Percentiles rank a stretch among this genome's conserved stretches.
phyloP scores from a whole-genome alignment of 1,140 invertebrate genomes.

The Chlorops oryzae region DNA sequence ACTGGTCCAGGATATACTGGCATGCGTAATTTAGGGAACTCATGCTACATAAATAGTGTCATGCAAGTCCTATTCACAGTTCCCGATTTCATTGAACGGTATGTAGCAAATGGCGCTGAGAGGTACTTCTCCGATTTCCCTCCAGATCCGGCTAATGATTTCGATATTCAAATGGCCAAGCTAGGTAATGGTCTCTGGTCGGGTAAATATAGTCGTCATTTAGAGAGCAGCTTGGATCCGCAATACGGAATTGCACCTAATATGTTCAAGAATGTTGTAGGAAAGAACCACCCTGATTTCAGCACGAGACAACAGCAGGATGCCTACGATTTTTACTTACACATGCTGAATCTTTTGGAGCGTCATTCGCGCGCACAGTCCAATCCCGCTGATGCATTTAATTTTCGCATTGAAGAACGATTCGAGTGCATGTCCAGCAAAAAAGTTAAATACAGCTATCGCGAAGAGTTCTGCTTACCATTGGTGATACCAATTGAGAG shows the following conservation, averaged over 20 bases:
- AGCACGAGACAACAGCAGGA: constrained; percentile 95
- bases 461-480: constrained; percentile 72
- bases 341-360: constrained; percentile 83
- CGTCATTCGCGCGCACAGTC: constrained; percentile 62
- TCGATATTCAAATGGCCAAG: constrained; percentile 93
- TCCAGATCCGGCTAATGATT: constrained; percentile 76
- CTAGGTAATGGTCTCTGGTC: constrained; percentile 79
- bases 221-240: constrained; percentile 52
- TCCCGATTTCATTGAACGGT: constrained; percentile 79
- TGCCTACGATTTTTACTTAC: constrained; percentile 93
- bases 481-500: constrained; percentile 78
- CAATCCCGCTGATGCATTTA: constrained; percentile 74
- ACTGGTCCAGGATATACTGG: constrained; percentile 92
- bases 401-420: constrained; percentile 87
- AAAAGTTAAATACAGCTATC: constrained; percentile 74
- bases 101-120: constrained; percentile 56
- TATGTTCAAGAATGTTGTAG: constrained; percentile 91
- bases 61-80: constrained; percentile 85
- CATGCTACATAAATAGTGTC: constrained; percentile 96
- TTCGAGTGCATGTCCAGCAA: constrained; percentile 72
- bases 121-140: constrained; percentile 63
- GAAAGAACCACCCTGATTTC: constrained; percentile 88
- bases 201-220: constrained; percentile 76
- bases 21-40: constrained; percentile 91
- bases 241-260: constrained; percentile 76